Conservation (phyloP, 2,113 vertebrate genomes). For the Percopsis transmontana region DNA sequence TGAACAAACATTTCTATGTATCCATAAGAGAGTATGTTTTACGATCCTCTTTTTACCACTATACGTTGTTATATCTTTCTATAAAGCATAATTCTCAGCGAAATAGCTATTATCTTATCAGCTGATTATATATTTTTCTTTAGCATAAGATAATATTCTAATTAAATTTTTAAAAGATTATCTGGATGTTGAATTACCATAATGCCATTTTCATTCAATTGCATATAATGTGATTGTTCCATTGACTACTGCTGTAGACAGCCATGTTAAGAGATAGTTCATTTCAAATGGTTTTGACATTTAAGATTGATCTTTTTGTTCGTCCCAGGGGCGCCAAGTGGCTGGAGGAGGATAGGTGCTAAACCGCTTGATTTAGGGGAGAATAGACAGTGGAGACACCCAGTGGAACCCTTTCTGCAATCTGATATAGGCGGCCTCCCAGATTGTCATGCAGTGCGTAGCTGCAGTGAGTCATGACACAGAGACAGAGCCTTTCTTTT, state of each 20-base stretch:
- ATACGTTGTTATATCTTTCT: too few relatives aligned
- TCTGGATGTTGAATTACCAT: slow-evolving; percentile 10
- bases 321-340: not conserved
- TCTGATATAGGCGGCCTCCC: slow-evolving; percentile 43
- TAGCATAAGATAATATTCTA: too few relatives aligned
- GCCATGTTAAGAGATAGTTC: slow-evolving; percentile 14
- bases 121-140: too few relatives aligned
- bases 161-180: not conserved
- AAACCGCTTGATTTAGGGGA: slow-evolving; percentile 23
- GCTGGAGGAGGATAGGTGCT: slow-evolving; percentile 6
- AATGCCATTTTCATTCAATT: slow-evolving; percentile 13
- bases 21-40: too few relatives aligned
- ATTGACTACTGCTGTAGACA: slow-evolving; percentile 41
- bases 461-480: slow-evolving; percentile 57
- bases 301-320: slow-evolving; percentile 35
- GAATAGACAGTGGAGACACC: slow-evolving; percentile 30
- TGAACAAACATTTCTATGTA: too few relatives aligned
- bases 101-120: slow-evolving; percentile 5
- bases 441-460: slow-evolving; percentile 44
- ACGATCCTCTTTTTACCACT: too few relatives aligned
- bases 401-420: slow-evolving; percentile 44
- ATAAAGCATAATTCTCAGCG: too few relatives aligned
- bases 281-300: slow-evolving; percentile 46
- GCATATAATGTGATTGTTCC: slow-evolving; percentile 20
- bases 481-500: slow-evolving; percentile 49